These are phyloP conservation scores for Emys orbicularis DNA, from an alignment of 2,797 vertebrate genomes.

Conservation along the genomic window DNA sequence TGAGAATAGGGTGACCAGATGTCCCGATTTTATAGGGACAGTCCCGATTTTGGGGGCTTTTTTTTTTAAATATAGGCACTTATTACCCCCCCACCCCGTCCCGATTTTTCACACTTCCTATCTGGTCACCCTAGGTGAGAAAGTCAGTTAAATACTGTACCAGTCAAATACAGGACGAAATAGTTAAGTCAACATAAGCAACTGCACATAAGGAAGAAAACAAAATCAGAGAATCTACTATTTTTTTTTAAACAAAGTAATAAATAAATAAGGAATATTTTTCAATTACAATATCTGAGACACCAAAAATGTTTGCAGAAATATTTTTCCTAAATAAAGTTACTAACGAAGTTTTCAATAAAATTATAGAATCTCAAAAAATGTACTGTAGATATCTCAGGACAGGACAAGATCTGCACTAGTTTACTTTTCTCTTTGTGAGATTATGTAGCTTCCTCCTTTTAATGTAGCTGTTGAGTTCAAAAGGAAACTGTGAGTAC, in stretches of 20 bases:
- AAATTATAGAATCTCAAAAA: conserved; percentile 23
- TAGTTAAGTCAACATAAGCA: background rate
- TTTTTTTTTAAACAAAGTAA: conserved; percentile 27
- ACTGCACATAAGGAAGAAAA: conserved; percentile 51
- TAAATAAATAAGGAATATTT: conserved; percentile 67
- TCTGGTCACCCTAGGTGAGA: background rate
- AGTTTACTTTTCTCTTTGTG: background rate
- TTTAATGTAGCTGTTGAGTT: background rate
- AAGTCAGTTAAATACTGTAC: conserved; percentile 57
- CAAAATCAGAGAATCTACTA: background rate
- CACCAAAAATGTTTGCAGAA: conserved; percentile 53
- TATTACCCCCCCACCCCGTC: too few species aligned
- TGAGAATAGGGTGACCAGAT: background rate
- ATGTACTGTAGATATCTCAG: background rate
- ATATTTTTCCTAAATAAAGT: background rate
- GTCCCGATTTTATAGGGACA: too few species aligned
- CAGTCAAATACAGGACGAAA: conserved; percentile 39
- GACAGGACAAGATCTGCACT: background rate
- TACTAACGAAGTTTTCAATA: background rate
- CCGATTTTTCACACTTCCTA: too few species aligned
- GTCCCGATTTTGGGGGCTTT: too few species aligned
- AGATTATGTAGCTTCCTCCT: background rate
- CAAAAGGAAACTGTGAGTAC: background rate
- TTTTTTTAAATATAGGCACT: too few species aligned
- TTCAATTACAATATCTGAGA: conserved; percentile 63